Evolutionary conservation across 2,888 invertebrate species (phyloP).

Genomic region (Sinelater perroti): DNA sequence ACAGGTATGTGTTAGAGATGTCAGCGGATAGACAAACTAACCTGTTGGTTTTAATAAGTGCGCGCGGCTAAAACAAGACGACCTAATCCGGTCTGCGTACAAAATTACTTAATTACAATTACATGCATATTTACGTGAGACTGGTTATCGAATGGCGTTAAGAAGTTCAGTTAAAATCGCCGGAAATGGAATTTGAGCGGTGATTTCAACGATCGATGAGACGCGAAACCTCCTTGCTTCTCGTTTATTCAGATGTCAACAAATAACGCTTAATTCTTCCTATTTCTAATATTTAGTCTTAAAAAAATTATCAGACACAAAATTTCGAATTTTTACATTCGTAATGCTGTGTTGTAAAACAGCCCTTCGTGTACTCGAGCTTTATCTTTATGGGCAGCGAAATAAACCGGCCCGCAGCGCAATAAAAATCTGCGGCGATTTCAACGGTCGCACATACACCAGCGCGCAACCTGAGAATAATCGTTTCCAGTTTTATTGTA

Average conservation of each 20-base stretch:
- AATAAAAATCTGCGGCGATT: constrained; percentile 2
- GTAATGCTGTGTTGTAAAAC: no score
- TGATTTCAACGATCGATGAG: not conserved
- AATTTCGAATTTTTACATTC: no score
- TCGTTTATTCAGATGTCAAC: no score
- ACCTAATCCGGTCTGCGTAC: constrained; percentile 14
- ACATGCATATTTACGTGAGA: constrained; percentile 7
- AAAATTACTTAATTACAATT: constrained; percentile 19
- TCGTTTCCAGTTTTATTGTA: constrained; percentile 4
- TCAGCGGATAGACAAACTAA: constrained; percentile 11
- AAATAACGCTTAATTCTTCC: no score
- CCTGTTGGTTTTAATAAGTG: constrained; percentile 11
- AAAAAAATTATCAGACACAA: no score
- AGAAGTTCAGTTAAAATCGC: not conserved
- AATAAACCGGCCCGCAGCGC: no score
- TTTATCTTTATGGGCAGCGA: no score
- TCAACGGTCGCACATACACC: constrained; percentile 5
- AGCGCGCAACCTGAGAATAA: constrained; percentile 3
- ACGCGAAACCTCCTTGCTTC: not conserved
- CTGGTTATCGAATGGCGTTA: not conserved
- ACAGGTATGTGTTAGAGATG: constrained; percentile 3
- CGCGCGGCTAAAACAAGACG: constrained; percentile 6
- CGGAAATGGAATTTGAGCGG: not conserved
- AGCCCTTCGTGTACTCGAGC: no score
- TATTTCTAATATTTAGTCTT: no score